A percentile compares a stretch with the other conserved stretches of the same genome.
These are phyloP conservation scores for Cephus pulcher DNA, from an alignment of 2,888 invertebrate species.

Conservation along the genomic window DNA sequence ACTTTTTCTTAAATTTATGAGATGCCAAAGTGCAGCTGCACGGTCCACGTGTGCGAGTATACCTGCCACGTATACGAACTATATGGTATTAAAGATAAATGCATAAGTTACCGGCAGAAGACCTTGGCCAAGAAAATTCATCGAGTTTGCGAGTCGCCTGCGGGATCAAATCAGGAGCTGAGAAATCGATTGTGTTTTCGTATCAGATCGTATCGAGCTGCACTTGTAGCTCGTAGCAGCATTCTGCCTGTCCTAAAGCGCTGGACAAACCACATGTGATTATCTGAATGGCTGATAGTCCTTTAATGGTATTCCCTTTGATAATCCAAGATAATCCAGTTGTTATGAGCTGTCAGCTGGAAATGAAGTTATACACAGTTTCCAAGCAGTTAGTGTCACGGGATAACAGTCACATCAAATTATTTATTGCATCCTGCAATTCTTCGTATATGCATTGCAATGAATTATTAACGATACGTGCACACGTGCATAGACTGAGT, in stretches of 20 bases:
- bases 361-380: neutral
- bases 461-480: neutral
- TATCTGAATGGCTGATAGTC: neutral
- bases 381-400: neutral
- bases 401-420: neutral
- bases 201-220: neutral
- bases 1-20: neutral
- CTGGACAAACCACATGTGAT: neutral
- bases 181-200: neutral
- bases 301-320: neutral
- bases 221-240: neutral
- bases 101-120: neutral
- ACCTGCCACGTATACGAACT: neutral
- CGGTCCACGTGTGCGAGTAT: neutral
- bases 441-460: neutral
- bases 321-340: neutral
- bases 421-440: neutral
- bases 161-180: neutral
- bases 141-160: neutral
- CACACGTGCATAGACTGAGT: neutral
- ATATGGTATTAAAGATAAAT: neutral
- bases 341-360: neutral
- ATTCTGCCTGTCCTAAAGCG: neutral
- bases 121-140: neutral
- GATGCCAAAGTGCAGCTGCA: neutral